Percentiles rank a stretch among this genome's conserved stretches.
Evolutionary conservation across 2,797 vertebrate genomes (phyloP).

Genomic region (Leptodactylus fallax): DNA sequence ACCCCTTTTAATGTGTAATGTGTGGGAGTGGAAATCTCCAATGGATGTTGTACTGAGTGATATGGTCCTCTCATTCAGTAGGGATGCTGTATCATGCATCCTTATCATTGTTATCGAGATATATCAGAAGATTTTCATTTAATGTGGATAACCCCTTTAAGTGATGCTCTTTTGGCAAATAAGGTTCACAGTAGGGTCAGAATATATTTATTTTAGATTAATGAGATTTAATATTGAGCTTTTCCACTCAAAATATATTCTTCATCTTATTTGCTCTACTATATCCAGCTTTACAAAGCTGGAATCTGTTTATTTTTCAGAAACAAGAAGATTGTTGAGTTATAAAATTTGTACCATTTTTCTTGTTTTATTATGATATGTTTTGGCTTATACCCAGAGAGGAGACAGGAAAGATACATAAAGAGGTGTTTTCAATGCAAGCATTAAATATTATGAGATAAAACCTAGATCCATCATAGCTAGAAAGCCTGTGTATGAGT

Average conservation of each 20-base stretch:
- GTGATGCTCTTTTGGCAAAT: too few species aligned
- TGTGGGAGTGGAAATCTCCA: too few species aligned
- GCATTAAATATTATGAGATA: constrained; percentile 16
- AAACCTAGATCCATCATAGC: constrained; percentile 27
- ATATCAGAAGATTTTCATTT: too few species aligned
- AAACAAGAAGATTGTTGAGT: constrained; percentile 15
- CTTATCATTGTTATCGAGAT: too few species aligned
- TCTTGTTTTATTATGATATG: constrained; percentile 30
- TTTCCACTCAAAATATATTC: neutral
- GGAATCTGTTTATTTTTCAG: constrained; percentile 23
- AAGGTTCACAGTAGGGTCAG: too few species aligned
- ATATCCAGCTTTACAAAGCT: neutral
- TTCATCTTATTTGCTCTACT: neutral
- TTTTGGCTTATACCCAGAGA: constrained; percentile 6
- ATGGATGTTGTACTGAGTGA: too few species aligned
- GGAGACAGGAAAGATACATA: neutral
- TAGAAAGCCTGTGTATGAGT: neutral
- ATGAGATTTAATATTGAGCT: neutral
- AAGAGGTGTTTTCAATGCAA: neutral
- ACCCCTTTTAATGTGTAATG: too few species aligned
- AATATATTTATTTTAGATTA: neutral
- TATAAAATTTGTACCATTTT: neutral
- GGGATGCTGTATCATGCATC: too few species aligned
- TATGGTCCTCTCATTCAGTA: too few species aligned
- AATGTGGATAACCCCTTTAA: too few species aligned